A percentile compares a stretch with the other conserved stretches of the same genome.
phyloP scores from a whole-genome alignment of 2,797 vertebrate species.

The Acanthiza pusilla region DNA sequence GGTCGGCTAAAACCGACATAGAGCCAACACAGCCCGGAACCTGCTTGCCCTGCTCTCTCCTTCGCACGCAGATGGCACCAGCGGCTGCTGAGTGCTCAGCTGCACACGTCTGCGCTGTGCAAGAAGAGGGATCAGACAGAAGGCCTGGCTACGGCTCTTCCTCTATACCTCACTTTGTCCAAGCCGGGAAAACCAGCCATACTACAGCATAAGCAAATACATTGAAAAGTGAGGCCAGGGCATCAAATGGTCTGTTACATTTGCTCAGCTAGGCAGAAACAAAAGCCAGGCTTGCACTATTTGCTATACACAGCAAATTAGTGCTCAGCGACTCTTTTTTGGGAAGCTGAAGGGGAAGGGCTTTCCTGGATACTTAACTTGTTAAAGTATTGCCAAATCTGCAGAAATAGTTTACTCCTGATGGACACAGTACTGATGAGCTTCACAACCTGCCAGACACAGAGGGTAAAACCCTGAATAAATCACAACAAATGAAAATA shows the following conservation, averaged over 20 bases:
- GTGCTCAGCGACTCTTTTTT: background rate
- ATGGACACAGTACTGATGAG: background rate
- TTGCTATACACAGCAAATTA: background rate
- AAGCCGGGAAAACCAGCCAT: background rate
- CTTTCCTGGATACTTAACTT: background rate
- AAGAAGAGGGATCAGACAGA: background rate
- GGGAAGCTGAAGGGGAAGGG: background rate
- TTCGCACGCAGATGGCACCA: rapidly evolving
- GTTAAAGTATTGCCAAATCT: background rate
- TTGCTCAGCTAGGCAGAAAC: slow-evolving; percentile 27
- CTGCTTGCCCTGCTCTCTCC: rapidly evolving
- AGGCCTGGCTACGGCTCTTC: background rate
- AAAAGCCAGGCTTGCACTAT: background rate
- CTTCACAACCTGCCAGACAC: background rate
- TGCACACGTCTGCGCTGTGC: rapidly evolving
- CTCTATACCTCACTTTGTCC: background rate
- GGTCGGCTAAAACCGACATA: rapidly evolving
- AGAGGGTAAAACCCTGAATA: slow-evolving; percentile 47
- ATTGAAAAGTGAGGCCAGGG: background rate
- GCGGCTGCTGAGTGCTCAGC: background rate
- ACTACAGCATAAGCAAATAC: background rate
- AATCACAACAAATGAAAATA: slow-evolving; percentile 67
- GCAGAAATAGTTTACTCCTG: slow-evolving; percentile 5
- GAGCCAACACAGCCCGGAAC: rapidly evolving
- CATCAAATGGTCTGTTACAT: background rate